phyloP scores from a whole-genome alignment of 2,888 invertebrate genomes.

The Drosophila subquinaria region DNA sequence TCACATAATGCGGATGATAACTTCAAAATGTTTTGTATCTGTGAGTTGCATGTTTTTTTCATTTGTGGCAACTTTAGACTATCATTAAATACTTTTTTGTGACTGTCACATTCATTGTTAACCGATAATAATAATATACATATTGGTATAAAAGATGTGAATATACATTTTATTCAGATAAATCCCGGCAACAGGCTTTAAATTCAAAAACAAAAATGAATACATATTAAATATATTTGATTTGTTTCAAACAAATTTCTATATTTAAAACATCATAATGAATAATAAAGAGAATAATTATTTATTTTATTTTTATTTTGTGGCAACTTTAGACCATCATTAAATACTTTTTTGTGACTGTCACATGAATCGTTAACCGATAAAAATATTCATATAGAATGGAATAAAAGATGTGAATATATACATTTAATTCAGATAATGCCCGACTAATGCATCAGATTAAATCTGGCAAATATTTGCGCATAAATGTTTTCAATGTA shows the following conservation, averaged over 20 bases:
- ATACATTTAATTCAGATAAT: constrained; percentile 37
- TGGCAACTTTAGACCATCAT: constrained; percentile 41
- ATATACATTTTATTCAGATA: constrained; percentile 22
- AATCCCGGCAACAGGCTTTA: too few species aligned
- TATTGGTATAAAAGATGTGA: constrained; percentile 1
- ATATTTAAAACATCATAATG: too few species aligned
- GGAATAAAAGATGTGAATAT: constrained; percentile 6
- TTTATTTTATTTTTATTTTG: too few species aligned
- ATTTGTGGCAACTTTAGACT: not conserved
- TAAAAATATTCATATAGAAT: not conserved
- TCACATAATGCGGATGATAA: too few species aligned
- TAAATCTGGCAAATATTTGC: constrained; percentile 61
- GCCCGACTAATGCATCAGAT: constrained; percentile 30
- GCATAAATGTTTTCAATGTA: constrained; percentile 70
- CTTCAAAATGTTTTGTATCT: too few species aligned
- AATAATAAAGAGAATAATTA: too few species aligned
- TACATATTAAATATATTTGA: too few species aligned
- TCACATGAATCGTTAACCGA: constrained; percentile 12
- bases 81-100: constrained; percentile 32
- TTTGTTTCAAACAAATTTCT: too few species aligned
- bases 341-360: constrained; percentile 24
- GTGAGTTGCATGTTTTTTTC: too few species aligned
- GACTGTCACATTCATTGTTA: constrained; percentile 11
- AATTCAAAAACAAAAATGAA: too few species aligned
- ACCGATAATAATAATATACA: constrained; percentile 1